Evolutionary conservation across 1,140 invertebrate genomes (phyloP), one percentile per base, ranked within the genome.

Genomic region (Drosophila setifemur): DNA sequence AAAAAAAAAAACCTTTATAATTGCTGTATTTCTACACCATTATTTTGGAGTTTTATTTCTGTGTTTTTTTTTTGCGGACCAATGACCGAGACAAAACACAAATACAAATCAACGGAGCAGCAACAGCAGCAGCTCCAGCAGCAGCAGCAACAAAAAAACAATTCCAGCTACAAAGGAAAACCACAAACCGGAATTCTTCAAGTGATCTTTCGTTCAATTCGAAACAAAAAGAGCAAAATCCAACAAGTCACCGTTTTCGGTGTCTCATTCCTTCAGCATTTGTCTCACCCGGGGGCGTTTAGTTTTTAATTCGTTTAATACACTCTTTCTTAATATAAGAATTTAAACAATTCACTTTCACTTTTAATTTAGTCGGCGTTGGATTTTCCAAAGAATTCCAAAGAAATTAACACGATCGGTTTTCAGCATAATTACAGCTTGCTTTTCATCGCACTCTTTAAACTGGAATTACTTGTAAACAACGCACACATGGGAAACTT

Each of bases 131-230:
- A 48, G 12, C 43, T 50, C 35, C 47, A 37, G 40, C 53, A 73
- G 44, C 14, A 47, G 29, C 44, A 73, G n/a, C 29, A 67, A 37
- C 28, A 45, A 33, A 42, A 25, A 37, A 61, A 37, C 52, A 69
- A 25, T n/a, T n/a, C n/a, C 52, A 50, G 35, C 61, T 60, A 73
- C 70, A 73, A 50, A 72, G 76, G 55, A 78, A 82, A 85, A 67
- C 74, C 67, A 69, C 64, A 86, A 82, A 86, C 81, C 81, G 81
- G 81, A 86, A 86, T 86, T 86, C 81, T 86, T 73, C 82, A 87
- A 81, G 81, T 86, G 82, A 86, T 86, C 81, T 78, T 83, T 47
- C 72, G 61, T 69, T 72, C 66, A 79, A 79, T 85, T 69, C 53
- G 43, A n/a, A 63, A 53, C 19, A 58, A 52, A 53, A 47, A 73